Evolutionary conservation across 2,888 invertebrate species (phyloP), one percentile per base, ranked within the genome.

Genomic region (Chymomyza fuscimana): DNA sequence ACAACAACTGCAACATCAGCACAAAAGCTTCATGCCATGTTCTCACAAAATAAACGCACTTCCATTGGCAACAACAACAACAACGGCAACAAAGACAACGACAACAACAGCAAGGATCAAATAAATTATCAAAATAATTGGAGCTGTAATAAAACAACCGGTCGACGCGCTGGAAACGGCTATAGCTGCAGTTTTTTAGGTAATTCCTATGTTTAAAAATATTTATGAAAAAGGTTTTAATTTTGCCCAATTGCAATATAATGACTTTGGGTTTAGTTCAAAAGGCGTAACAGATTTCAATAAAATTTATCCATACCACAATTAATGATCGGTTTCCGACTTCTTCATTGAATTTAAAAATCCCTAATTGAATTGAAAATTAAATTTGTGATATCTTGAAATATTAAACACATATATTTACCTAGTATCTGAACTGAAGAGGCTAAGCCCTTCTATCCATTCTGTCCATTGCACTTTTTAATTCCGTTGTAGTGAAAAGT

Each of bases 111-210:
- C 73, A 76, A 91, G 89, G 91, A 91, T 89, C 90, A 90, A 87
- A 85, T 86, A 84, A 87, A 89, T 81, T 90, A 90, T 81, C 90
- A 90, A 89, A 91, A 90, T 89, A 91, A 90, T 82, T 91, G 91
- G 91, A 90, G 89, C 82, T 89, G 89, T 79, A 91, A 91, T 78
- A 91, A 91, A 81, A 91, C 91, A 82, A 91, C 91, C 75, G 90
- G 91, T 75, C 89, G 89, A 69, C 91, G 92, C 67, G 91, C 92
- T 86, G 91, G 92, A 81, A 91, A 88, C 89, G 91, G 91, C 77
- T 88, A 90, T 89, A 92, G 92, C 83, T 90, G 91, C 89, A 92
- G 92, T 89, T 91, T 92, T 80, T 90, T 92, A 90, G 92, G 92
- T 92, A 91, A 87, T 79, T 74, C 61, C 68, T 66, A 74, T 72